Evolutionary conservation across 37 sponge, comb jelly and placozoan species (phyloP).

Genomic region (Oscarella lobularis): DNA sequence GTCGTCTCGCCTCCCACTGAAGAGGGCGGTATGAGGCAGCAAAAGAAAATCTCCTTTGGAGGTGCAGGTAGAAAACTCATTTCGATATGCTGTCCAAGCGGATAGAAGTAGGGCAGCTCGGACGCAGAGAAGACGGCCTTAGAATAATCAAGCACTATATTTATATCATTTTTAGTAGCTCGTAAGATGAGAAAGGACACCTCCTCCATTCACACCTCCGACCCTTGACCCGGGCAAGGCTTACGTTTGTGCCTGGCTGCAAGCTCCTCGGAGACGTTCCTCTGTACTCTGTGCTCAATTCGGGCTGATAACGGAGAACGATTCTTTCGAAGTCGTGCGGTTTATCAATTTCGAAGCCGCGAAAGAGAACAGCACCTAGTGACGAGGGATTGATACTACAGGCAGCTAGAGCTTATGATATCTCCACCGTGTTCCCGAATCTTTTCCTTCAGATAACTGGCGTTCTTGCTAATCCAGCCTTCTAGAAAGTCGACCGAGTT

Average conservation of each 20-base stretch:
- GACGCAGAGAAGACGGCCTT: constrained; percentile 59
- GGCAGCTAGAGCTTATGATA: background rate
- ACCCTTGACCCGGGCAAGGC: too few species aligned
- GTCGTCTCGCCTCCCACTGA: constrained; percentile 54
- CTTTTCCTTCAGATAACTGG: constrained; percentile 28
- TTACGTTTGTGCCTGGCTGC: constrained; percentile 40
- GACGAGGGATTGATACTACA: background rate
- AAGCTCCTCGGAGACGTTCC: constrained; percentile 54
- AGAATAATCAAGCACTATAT: background rate
- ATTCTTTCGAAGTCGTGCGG: constrained; percentile 28
- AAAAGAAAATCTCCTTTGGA: constrained; percentile 47
- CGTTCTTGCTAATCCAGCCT: constrained; percentile 30
- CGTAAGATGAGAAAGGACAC: too few species aligned
- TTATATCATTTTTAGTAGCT: background rate
- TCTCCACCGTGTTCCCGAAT: constrained; percentile 30
- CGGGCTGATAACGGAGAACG: constrained; percentile 21
- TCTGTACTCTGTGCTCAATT: constrained; percentile 36
- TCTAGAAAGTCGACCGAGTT: constrained; percentile 27
- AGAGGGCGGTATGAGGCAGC: constrained; percentile 50
- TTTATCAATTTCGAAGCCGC: constrained; percentile 27
- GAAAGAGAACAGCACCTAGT: constrained; percentile 50
- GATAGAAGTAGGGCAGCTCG: constrained; percentile 45
- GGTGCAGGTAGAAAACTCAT: constrained; percentile 59
- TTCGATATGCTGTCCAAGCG: constrained; percentile 62
- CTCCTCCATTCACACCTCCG: too few species aligned